A percentile compares a stretch with the other conserved stretches of the same genome.
Evolutionary conservation across 2,797 vertebrate species (phyloP).

Genomic region (Lophotriccus pileatus): DNA sequence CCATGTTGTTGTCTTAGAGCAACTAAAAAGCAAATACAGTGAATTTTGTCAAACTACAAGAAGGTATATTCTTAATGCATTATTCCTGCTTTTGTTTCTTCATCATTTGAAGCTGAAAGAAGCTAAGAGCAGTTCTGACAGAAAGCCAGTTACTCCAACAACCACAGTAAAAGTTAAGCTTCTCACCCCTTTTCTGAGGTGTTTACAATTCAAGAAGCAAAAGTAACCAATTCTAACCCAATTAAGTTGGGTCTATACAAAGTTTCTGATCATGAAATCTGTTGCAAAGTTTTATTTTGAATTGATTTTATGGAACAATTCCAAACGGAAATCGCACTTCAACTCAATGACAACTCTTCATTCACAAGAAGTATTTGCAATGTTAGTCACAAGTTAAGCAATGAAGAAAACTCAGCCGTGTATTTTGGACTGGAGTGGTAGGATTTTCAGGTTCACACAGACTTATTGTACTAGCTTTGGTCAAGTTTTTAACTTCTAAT

Average conservation of each 20-base stretch:
- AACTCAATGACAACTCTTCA: not conserved
- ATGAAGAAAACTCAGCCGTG: not conserved
- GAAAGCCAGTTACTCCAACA: not conserved
- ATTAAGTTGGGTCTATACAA: not conserved
- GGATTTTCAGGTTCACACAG: not conserved
- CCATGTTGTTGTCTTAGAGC: not conserved
- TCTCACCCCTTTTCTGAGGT: not conserved
- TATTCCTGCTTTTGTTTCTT: not conserved
- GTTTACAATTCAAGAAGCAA: not conserved
- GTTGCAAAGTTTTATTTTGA: not conserved
- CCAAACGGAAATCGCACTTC: not conserved
- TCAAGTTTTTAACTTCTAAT: not conserved
- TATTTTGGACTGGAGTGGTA: not conserved
- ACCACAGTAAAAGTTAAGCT: not conserved
- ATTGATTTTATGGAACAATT: not conserved
- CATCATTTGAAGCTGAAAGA: not conserved
- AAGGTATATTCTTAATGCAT: not conserved
- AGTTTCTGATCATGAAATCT: not conserved
- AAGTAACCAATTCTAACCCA: not conserved
- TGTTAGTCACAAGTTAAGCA: not conserved
- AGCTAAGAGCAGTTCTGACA: not conserved
- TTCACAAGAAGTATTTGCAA: not conserved
- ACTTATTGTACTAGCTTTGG: not conserved
- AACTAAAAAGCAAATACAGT: not conserved
- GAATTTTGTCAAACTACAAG: not conserved